A percentile compares a stretch with the other conserved stretches of the same genome.
Evolutionary conservation across 53 echinoderm and acorn worm genomes (phyloP).

Genomic region (Glandiceps talaboti): DNA sequence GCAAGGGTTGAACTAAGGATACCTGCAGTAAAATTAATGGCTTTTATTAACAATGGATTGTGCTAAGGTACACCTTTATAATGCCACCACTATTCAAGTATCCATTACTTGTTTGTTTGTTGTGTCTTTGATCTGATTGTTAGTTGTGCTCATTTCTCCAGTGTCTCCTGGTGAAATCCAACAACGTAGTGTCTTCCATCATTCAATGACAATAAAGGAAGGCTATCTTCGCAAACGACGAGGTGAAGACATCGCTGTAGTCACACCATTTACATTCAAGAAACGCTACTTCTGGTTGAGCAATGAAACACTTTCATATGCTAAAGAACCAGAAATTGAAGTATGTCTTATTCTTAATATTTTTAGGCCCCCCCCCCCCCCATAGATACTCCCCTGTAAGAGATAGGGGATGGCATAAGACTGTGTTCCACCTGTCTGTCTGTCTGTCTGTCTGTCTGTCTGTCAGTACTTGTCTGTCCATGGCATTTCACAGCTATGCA

Average conservation of each 20-base stretch:
- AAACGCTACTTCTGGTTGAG: slow-evolving; percentile 47
- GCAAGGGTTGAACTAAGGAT: too few species aligned
- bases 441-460: too few species aligned
- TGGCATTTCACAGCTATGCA: too few species aligned
- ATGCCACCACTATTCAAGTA: background rate
- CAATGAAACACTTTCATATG: slow-evolving; percentile 31
- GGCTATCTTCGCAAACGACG: slow-evolving; percentile 31
- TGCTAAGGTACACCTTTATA: background rate
- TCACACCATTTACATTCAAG: slow-evolving; percentile 42
- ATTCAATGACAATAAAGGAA: slow-evolving; percentile 29
- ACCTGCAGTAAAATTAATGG: too few species aligned
- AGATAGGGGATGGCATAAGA: too few species aligned
- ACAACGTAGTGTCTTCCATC: slow-evolving; percentile 37
- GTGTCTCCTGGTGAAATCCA: slow-evolving; percentile 28
- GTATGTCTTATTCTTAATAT: too few species aligned
- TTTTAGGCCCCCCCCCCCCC: too few species aligned
- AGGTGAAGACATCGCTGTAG: slow-evolving; percentile 27
- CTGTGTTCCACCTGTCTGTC: too few species aligned
- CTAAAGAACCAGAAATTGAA: slow-evolving; percentile 32
- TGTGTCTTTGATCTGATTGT: slow-evolving; percentile 9
- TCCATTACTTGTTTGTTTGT: background rate
- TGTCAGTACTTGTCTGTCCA: too few species aligned
- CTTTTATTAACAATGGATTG: background rate
- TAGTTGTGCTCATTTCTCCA: too few species aligned
- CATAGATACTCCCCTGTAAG: too few species aligned